phyloP scores from a whole-genome alignment of 2,113 vertebrate species.

The Phrynosoma blainvillii region DNA sequence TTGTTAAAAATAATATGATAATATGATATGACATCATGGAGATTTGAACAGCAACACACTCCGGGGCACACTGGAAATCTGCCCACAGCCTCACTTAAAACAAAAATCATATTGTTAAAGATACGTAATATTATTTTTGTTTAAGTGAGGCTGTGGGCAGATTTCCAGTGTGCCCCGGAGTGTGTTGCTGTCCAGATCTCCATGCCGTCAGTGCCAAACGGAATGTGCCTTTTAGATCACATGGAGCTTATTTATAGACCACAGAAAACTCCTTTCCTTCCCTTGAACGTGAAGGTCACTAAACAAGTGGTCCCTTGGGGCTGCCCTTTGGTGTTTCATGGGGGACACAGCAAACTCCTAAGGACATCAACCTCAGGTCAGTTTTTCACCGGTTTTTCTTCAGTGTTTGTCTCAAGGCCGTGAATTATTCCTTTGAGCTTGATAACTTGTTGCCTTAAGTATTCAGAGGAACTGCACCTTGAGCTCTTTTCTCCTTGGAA shows the following conservation, averaged over 20 bases:
- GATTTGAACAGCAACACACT: neutral
- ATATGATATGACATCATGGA: neutral
- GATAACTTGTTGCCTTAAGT: neutral
- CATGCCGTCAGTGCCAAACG: conserved; percentile 9
- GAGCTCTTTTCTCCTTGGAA: neutral
- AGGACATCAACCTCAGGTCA: conserved; percentile 33
- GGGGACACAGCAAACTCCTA: conserved; percentile 4
- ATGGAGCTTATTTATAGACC: conserved; percentile 45
- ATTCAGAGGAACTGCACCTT: neutral
- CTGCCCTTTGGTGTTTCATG: conserved; percentile 15
- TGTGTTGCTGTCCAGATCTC: neutral
- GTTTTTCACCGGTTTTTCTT: neutral
- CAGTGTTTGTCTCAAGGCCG: neutral
- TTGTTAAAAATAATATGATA: too few relatives aligned
- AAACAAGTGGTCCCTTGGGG: conserved; percentile 2
- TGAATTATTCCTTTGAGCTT: neutral
- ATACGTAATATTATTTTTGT: too few relatives aligned
- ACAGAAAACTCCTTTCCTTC: neutral
- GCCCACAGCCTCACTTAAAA: neutral
- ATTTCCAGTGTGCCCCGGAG: neutral
- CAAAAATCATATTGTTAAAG: too few relatives aligned
- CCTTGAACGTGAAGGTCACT: conserved; percentile 40
- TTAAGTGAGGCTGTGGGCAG: neutral
- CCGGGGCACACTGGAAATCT: neutral
- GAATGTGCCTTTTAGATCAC: conserved; percentile 39